Conservation (phyloP, 2,888 invertebrate genomes). For the Subacronicta megacephala region DNA sequence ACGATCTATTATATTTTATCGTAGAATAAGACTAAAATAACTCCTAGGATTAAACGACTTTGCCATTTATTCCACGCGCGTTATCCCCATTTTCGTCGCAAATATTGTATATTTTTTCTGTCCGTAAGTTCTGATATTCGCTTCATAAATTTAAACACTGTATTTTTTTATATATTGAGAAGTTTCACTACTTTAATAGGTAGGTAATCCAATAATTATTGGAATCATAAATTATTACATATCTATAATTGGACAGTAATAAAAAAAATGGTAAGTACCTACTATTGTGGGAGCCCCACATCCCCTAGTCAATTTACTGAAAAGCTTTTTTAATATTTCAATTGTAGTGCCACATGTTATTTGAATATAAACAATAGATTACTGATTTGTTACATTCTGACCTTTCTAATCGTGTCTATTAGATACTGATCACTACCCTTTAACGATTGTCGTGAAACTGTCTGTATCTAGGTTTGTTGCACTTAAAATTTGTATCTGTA, state of each 20-base stretch:
- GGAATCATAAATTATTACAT: no score
- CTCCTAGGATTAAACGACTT: constrained; percentile 11
- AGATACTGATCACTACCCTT: constrained; percentile 24
- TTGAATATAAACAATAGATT: constrained; percentile 3
- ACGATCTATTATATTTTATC: constrained; percentile 4
- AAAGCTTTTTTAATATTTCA: no score
- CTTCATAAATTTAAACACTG: no score
- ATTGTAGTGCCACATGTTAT: constrained; percentile 5
- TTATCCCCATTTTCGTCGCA: constrained; percentile 14
- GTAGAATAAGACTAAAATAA: constrained; percentile 6
- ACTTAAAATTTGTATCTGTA: neutral
- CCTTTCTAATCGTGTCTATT: constrained; percentile 17
- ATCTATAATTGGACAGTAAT: no score
- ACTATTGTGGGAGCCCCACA: no score
- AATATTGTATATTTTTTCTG: constrained; percentile 21
- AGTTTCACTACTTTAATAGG: no score
- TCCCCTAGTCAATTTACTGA: no score
- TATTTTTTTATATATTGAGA: no score
- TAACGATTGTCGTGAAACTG: constrained; percentile 28
- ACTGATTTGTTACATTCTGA: constrained; percentile 20
- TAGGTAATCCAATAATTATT: no score
- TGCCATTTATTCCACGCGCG: constrained; percentile 17
- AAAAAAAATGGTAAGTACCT: no score
- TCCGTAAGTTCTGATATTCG: constrained; percentile 11
- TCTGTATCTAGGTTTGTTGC: constrained; percentile 15